These are phyloP conservation scores for Bombus difficillimus DNA, from an alignment of 1,140 invertebrate species.

Conservation along the genomic window DNA sequence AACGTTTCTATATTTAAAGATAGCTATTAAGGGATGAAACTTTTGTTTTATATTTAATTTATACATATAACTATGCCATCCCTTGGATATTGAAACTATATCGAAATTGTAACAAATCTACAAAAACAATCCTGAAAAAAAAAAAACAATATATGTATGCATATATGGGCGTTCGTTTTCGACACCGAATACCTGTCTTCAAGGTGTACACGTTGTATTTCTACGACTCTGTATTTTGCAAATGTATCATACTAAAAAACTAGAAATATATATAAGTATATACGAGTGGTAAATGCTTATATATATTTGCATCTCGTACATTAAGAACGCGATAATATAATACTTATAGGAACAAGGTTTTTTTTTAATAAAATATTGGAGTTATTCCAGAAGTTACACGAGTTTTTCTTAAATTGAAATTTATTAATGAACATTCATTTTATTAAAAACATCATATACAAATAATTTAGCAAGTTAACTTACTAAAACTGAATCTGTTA, in stretches of 20 bases:
- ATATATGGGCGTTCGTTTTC: conserved; percentile 13
- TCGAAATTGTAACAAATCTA: conserved; percentile 21
- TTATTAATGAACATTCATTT: conserved; percentile 30
- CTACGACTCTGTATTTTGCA: conserved; percentile 68
- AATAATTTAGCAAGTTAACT: neutral
- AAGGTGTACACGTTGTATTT: conserved; percentile 52
- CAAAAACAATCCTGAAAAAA: neutral
- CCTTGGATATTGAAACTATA: neutral
- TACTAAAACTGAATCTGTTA: neutral
- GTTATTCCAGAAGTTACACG: conserved; percentile 55
- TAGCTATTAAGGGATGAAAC: neutral
- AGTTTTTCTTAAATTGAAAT: neutral
- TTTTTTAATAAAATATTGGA: conserved; percentile 71
- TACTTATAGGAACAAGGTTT: conserved; percentile 70
- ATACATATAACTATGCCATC: neutral
- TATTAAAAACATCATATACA: conserved; percentile 35
- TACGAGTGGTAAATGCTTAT: conserved; percentile 42
- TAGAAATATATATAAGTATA: conserved; percentile 61
- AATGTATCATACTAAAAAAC: conserved; percentile 69
- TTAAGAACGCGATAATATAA: conserved; percentile 61
- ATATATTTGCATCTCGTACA: conserved; percentile 47
- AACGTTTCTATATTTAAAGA: neutral
- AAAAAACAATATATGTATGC: neutral
- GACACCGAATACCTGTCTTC: conserved; percentile 41
- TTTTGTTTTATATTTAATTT: neutral